Percentiles rank a stretch among this genome's conserved stretches.
Conservation (phyloP, 2,797 vertebrate species). For the Pristis pectinata region DNA sequence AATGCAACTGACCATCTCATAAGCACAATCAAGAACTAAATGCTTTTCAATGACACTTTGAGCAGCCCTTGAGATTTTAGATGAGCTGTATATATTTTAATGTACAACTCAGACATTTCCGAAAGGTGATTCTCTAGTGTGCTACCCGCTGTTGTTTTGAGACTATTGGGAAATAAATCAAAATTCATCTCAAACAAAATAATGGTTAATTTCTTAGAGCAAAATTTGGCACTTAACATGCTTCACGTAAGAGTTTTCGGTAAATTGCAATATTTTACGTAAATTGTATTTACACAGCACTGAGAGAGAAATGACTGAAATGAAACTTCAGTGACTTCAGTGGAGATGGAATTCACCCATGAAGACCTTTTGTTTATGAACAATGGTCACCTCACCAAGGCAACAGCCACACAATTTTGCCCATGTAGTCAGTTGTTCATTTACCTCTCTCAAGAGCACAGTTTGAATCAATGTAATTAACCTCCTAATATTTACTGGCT, state of each 20-base stretch:
- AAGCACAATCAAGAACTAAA: background rate
- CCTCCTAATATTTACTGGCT: background rate
- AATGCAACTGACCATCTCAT: too few species aligned
- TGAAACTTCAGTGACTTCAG: background rate
- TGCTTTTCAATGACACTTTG: background rate
- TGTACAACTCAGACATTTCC: background rate
- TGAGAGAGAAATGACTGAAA: background rate
- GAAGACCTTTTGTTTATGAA: constrained; percentile 24
- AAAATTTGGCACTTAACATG: background rate
- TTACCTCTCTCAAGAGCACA: background rate
- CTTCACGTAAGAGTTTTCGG: background rate
- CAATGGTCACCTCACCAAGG: constrained; percentile 31
- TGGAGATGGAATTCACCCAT: constrained; percentile 18
- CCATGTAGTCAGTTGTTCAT: background rate
- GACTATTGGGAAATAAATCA: background rate
- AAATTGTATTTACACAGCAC: background rate
- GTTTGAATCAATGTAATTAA: background rate
- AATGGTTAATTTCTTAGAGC: background rate
- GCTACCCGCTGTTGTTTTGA: background rate
- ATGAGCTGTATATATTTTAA: background rate
- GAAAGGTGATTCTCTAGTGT: background rate
- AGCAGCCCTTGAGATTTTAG: background rate
- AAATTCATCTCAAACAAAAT: background rate
- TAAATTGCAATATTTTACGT: background rate
- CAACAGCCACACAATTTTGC: constrained; percentile 23